Conservation (phyloP, 2,888 invertebrate species). For the Ornithoptera priamus region DNA sequence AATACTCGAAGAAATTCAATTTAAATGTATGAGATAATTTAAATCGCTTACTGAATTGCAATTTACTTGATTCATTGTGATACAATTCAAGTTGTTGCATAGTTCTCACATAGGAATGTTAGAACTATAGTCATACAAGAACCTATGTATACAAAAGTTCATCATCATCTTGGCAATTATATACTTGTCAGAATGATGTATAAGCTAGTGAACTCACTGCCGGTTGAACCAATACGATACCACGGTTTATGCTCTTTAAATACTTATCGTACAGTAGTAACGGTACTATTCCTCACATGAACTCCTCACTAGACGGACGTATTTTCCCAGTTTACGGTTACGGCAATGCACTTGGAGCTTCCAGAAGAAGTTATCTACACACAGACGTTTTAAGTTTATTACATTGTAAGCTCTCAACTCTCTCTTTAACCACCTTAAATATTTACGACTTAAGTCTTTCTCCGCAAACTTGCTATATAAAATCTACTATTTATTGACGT, state of each 20-base stretch:
- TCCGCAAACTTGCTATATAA: constrained; percentile 2
- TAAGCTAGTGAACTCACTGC: no score
- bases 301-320: constrained; percentile 4
- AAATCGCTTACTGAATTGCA: no score
- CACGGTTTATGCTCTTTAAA: background rate
- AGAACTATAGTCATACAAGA: no score
- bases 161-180: no score
- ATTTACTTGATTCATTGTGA: no score
- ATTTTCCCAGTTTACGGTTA: constrained; percentile 27
- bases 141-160: no score
- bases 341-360: constrained; percentile 24
- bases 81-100: no score
- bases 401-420: constrained; percentile 24
- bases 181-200: no score
- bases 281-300: constrained; percentile 1
- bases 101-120: no score
- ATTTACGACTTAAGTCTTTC: constrained; percentile 22
- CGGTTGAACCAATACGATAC: no score
- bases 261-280: background rate
- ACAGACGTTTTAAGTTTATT: constrained; percentile 28
- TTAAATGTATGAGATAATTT: no score
- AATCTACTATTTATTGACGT: background rate
- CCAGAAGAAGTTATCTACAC: constrained; percentile 15
- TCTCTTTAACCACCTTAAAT: constrained; percentile 14
- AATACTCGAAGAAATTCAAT: no score